phyloP scores from a whole-genome alignment of 2,888 invertebrate species.

The Campoletis raptor region DNA sequence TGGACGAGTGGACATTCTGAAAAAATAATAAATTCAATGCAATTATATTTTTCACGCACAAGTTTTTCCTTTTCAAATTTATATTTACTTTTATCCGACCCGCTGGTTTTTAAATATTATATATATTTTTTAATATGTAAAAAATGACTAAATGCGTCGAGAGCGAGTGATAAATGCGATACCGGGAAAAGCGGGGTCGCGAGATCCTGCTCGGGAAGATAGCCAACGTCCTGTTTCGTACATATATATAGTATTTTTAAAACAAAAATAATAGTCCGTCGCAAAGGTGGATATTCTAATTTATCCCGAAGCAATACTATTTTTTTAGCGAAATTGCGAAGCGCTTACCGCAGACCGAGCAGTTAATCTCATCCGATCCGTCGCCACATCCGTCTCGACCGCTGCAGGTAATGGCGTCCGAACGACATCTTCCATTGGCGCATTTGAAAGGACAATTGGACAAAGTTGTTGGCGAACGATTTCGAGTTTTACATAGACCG shows the following conservation, averaged over 20 bases:
- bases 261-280: no score
- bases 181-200: background rate
- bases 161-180: background rate
- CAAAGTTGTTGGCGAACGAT: conserved; percentile 81
- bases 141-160: background rate
- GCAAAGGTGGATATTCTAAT: no score
- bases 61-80: no score
- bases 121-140: background rate
- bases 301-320: no score
- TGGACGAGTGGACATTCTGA: conserved; percentile 87
- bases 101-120: no score
- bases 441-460: conserved; percentile 91
- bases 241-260: no score
- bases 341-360: conserved; percentile 95
- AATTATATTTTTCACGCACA: no score
- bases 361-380: conserved; percentile 94
- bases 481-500: conserved; percentile 85
- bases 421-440: conserved; percentile 94
- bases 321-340: no score
- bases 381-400: conserved; percentile 97
- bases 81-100: no score
- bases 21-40: conserved; percentile 70
- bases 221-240: conserved; percentile 19
- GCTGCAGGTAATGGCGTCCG: conserved; percentile 95
- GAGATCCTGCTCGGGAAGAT: conserved; percentile 19